Evolutionary conservation across 1,140 invertebrate species (phyloP).

Genomic region (Maniola jurtina): DNA sequence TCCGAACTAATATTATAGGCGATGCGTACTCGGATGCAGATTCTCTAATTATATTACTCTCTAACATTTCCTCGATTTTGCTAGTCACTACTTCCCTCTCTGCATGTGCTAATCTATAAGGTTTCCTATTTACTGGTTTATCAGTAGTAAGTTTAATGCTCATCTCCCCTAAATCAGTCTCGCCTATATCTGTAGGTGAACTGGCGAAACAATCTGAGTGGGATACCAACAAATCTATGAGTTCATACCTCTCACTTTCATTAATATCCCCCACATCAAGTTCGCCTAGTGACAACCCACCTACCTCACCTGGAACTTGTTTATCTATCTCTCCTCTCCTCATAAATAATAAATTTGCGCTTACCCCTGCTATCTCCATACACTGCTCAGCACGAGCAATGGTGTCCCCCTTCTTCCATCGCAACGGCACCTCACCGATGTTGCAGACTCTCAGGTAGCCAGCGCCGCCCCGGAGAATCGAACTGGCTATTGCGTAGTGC

Average conservation of each 20-base stretch:
- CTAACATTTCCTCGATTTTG: constrained; percentile 4
- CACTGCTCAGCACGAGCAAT: too few species aligned
- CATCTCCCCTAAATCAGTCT: constrained; percentile 33
- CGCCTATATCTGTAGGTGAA: constrained; percentile 28
- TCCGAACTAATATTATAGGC: constrained; percentile 5
- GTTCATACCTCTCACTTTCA: neutral
- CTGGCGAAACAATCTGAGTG: constrained; percentile 28
- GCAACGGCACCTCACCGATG: constrained; percentile 7
- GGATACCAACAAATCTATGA: constrained; percentile 16
- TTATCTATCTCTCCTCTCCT: too few species aligned
- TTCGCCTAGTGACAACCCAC: neutral
- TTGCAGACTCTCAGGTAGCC: neutral
- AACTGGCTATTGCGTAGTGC: too few species aligned
- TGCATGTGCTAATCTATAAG: too few species aligned
- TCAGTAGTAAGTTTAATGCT: constrained; percentile 25
- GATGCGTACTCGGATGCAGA: constrained; percentile 6
- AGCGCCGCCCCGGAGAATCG: too few species aligned
- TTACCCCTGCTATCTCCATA: too few species aligned
- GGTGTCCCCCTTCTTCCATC: too few species aligned
- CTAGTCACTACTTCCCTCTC: too few species aligned
- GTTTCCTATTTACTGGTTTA: constrained; percentile 28
- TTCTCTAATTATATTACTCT: constrained; percentile 14
- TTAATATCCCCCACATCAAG: constrained; percentile 9
- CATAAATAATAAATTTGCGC: too few species aligned
- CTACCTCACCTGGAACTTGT: too few species aligned